Conservation (phyloP, 2,797 vertebrate species). For the Poecilia picta region DNA sequence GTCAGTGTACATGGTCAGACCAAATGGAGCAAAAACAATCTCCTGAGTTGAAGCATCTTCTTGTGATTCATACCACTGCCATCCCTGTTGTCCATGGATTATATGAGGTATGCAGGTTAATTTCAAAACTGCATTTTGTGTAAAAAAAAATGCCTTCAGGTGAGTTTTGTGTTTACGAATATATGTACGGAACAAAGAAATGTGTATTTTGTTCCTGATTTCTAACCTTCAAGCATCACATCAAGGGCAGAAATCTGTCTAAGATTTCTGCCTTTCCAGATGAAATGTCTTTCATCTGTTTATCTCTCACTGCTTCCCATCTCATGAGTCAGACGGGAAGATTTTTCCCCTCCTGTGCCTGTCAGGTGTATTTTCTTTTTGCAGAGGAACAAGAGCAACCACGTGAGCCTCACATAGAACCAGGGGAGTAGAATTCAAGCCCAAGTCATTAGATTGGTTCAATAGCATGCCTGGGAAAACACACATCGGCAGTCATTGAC, state of each 20-base stretch:
- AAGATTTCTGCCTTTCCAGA: conserved; percentile 7
- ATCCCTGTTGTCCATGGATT: conserved; percentile 26
- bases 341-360: conserved; percentile 29
- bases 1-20: conserved; percentile 41
- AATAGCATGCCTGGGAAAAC: conserved; percentile 44
- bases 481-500: conserved; percentile 25
- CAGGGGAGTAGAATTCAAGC: conserved; percentile 59
- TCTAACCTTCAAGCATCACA: conserved; percentile 6
- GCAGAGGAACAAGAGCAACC: conserved; percentile 27
- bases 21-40: conserved; percentile 52
- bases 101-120: conserved; percentile 7
- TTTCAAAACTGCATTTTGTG: conserved; percentile 18
- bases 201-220: conserved; percentile 17
- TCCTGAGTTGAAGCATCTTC: conserved; percentile 32
- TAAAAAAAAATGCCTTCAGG: conserved; percentile 24
- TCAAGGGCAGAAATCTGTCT: background rate
- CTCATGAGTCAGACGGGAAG: conserved; percentile 57
- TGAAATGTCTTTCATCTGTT: conserved; percentile 16
- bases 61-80: conserved; percentile 6
- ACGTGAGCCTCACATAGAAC: conserved; percentile 38
- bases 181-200: conserved; percentile 10
- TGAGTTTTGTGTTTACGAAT: background rate
- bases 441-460: conserved; percentile 62
- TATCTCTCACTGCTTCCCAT: conserved; percentile 11
- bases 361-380: conserved; percentile 19